Evolutionary conservation across 2,797 vertebrate species (phyloP).

Genomic region (Megalops cyprinoides): DNA sequence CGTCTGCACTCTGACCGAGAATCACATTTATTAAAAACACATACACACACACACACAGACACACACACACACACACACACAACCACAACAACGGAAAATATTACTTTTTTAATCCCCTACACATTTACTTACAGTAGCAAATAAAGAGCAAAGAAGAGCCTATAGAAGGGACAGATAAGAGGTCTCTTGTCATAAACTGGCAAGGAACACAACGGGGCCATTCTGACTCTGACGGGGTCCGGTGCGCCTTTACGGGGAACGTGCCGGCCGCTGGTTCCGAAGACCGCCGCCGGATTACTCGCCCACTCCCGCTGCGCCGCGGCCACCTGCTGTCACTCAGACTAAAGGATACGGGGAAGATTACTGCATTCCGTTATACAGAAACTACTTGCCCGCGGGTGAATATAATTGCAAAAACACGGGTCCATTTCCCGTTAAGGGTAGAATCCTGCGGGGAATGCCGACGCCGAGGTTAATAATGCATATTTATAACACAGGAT

Average conservation of each 20-base stretch:
- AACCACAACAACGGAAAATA: constrained; percentile 23
- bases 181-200: constrained; percentile 38
- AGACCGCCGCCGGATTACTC: constrained; percentile 48
- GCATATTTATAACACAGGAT: constrained; percentile 71
- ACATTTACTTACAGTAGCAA: constrained; percentile 12
- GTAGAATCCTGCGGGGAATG: constrained; percentile 59
- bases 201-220: constrained; percentile 70
- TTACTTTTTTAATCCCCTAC: constrained; percentile 39
- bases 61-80: too few relatives aligned
- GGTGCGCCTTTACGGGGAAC: constrained; percentile 70
- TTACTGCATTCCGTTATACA: constrained; percentile 72
- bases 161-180: constrained; percentile 35
- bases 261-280: constrained; percentile 70
- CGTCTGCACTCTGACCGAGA: constrained; percentile 20
- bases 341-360: constrained; percentile 79
- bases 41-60: too few relatives aligned
- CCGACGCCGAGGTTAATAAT: constrained; percentile 61
- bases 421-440: constrained; percentile 68
- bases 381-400: constrained; percentile 75
- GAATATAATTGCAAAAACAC: constrained; percentile 84
- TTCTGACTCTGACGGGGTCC: constrained; percentile 64
- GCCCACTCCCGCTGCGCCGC: constrained; percentile 59
- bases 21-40: constrained; percentile 44
- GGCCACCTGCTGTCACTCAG: constrained; percentile 71
- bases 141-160: constrained; percentile 27